Conservation (phyloP, 2,797 vertebrate species). For the Apogon hyalosoma region DNA sequence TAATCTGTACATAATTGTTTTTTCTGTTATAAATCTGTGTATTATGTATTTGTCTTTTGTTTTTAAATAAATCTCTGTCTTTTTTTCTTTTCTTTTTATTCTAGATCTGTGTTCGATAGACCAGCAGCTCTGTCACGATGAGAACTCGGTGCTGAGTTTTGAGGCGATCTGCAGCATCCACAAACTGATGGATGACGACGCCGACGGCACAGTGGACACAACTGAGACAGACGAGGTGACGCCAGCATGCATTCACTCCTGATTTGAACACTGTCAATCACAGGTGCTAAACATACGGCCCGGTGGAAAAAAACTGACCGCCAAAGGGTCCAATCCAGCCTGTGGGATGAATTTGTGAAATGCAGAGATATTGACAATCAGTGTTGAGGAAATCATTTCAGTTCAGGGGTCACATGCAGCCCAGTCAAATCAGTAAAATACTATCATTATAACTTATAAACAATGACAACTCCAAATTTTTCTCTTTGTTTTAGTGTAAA, state of each 20-base stretch:
- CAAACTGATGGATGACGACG: conserved; percentile 95
- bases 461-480: no score
- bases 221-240: conserved; percentile 92
- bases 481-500: no score
- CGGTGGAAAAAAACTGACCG: no score
- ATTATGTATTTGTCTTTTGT: not conserved
- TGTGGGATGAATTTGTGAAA: no score
- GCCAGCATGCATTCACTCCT: not conserved
- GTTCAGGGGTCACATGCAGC: no score
- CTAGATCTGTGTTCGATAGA: conserved; percentile 89
- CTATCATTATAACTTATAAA: no score
- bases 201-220: conserved; percentile 92
- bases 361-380: no score
- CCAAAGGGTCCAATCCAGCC: no score
- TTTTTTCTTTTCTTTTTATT: not conserved
- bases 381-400: no score
- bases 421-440: no score
- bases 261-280: not conserved
- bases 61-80: not conserved
- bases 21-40: not conserved
- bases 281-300: no score
- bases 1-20: not conserved
- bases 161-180: conserved; percentile 93
- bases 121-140: conserved; percentile 85
- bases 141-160: conserved; percentile 91